Conservation (phyloP, 1,140 invertebrate genomes). For the Drosophila sucinea region DNA sequence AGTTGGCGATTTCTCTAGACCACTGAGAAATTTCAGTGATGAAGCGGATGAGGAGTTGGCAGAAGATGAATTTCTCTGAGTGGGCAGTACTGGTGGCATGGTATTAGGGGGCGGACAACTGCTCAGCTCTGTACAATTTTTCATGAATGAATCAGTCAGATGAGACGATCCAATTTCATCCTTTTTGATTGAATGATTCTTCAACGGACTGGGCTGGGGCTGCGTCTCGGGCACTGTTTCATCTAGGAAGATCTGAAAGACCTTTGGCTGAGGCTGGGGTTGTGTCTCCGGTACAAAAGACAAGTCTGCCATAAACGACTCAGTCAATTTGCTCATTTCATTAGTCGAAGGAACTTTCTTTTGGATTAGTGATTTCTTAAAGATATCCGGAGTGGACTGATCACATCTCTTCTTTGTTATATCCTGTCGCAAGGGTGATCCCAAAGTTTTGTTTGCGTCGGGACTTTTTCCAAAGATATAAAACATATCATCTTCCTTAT, state of each 20-base stretch:
- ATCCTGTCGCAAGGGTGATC: slow-evolving; percentile 26
- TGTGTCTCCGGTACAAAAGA: slow-evolving; percentile 72
- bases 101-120: slow-evolving; percentile 12
- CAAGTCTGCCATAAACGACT: slow-evolving; percentile 67
- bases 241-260: slow-evolving; percentile 62
- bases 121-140: slow-evolving; percentile 59
- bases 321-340: slow-evolving; percentile 31
- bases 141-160: slow-evolving; percentile 64
- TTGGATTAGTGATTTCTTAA: slow-evolving; percentile 17
- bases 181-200: background rate
- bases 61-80: background rate
- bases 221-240: slow-evolving; percentile 42
- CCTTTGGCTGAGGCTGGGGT: slow-evolving; percentile 19
- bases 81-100: no score
- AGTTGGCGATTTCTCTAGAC: slow-evolving; percentile 4
- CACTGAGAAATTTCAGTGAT: slow-evolving; percentile 21
- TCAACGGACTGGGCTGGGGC: background rate
- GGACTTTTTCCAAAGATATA: slow-evolving; percentile 68
- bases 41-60: background rate
- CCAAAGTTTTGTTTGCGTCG: slow-evolving; percentile 34
- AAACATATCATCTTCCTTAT: slow-evolving; percentile 55
- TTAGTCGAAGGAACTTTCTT: background rate
- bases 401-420: slow-evolving; percentile 50
- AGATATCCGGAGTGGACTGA: slow-evolving; percentile 48
- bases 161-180: slow-evolving; percentile 26